Conservation (phyloP, 2,888 invertebrate species). For the Coecobrya sp. region DNA sequence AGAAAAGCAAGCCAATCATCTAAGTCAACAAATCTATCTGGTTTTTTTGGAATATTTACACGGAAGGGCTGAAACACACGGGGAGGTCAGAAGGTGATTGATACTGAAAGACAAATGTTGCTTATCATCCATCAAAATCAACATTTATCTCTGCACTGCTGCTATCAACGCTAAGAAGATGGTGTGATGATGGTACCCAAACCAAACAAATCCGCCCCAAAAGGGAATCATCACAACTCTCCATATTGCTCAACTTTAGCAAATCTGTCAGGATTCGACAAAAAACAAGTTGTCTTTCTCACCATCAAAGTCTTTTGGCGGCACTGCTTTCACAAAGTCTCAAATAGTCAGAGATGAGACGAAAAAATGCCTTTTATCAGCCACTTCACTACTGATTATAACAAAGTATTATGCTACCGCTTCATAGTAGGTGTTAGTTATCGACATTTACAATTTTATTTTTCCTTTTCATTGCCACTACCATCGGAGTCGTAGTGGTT, state of each 20-base stretch:
- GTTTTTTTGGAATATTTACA: constrained; percentile 2
- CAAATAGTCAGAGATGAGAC: neutral
- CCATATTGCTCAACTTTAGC: constrained; percentile 49
- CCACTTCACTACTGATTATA: constrained; percentile 32
- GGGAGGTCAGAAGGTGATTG: constrained; percentile 24
- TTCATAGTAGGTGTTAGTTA: neutral
- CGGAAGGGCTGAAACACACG: neutral
- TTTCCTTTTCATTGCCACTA: constrained; percentile 54
- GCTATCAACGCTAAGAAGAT: neutral
- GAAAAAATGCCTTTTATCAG: constrained; percentile 4
- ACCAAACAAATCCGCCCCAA: neutral
- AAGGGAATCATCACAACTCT: neutral
- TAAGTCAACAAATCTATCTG: constrained; percentile 17
- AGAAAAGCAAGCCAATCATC: neutral
- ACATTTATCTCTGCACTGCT: neutral
- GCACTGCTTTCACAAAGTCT: constrained; percentile 9
- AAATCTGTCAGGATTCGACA: constrained; percentile 43
- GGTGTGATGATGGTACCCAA: neutral
- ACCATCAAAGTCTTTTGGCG: constrained; percentile 18
- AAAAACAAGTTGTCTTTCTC: constrained; percentile 12
- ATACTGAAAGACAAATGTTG: neutral
- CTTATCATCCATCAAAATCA: neutral
- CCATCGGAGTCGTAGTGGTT: neutral
- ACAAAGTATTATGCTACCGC: constrained; percentile 36
- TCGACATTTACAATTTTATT: neutral